Evolutionary conservation across 1,140 invertebrate genomes (phyloP).

Genomic region (Lordiphosa stackelbergi): DNA sequence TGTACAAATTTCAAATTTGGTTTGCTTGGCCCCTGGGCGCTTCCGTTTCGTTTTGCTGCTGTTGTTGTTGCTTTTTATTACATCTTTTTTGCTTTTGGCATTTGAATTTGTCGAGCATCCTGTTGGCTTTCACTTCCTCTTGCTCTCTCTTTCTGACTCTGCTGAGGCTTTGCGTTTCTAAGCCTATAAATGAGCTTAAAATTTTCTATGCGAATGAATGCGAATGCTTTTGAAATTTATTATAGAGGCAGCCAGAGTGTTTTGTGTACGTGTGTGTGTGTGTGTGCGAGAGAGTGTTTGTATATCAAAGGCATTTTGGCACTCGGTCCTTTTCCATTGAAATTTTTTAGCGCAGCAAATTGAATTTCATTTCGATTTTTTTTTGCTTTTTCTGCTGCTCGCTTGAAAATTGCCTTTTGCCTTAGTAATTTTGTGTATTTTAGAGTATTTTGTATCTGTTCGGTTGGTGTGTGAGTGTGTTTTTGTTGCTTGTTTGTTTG

Average conservation of each 20-base stretch:
- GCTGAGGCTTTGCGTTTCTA: constrained; percentile 45
- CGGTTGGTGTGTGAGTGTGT: not conserved
- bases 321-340: constrained; percentile 43
- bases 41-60: constrained; percentile 1
- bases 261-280: constrained; percentile 5
- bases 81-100: constrained; percentile 3
- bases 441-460: constrained; percentile 31
- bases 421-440: constrained; percentile 57
- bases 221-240: constrained; percentile 76
- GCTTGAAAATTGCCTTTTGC: constrained; percentile 57
- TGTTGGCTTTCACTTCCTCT: not conserved
- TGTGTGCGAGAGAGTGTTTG: constrained; percentile 20
- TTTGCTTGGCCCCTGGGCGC: no score
- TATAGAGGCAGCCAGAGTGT: constrained; percentile 24
- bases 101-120: constrained; percentile 7
- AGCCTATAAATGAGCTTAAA: constrained; percentile 34
- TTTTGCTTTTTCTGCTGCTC: constrained; percentile 32
- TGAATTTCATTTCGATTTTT: constrained; percentile 72
- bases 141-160: not conserved
- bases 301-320: constrained; percentile 57
- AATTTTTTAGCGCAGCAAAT: constrained; percentile 64
- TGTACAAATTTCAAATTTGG: no score
- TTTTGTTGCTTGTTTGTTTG: constrained; percentile 27
- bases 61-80: constrained; percentile 5
- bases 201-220: constrained; percentile 41